Conservation (phyloP, 2,888 invertebrate genomes). For the Chrysotoxum bicinctum region DNA sequence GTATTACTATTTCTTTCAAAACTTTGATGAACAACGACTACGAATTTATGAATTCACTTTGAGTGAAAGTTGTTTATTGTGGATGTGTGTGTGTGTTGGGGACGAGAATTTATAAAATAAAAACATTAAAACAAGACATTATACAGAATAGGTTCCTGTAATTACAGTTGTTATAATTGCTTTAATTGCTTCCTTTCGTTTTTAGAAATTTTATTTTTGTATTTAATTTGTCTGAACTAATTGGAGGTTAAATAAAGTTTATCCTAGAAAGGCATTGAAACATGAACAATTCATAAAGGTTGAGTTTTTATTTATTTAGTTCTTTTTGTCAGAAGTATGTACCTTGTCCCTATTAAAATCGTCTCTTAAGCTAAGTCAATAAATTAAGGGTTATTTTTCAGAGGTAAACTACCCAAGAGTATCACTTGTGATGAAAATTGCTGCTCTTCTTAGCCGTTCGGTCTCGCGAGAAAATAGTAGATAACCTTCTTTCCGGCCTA, state of each 20-base stretch:
- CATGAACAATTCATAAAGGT: not conserved
- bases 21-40: not conserved
- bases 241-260: not conserved
- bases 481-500: too few relatives aligned
- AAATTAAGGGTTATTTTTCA: too few relatives aligned
- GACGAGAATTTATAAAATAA: not conserved
- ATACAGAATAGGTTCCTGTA: not conserved
- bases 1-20: not conserved
- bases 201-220: not conserved
- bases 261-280: not conserved
- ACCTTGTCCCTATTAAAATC: too few relatives aligned
- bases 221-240: not conserved
- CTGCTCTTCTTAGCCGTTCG: too few relatives aligned
- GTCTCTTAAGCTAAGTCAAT: too few relatives aligned
- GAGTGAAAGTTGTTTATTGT: constrained; percentile 4
- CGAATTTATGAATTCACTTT: constrained; percentile 12
- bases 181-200: constrained; percentile 17
- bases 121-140: not conserved
- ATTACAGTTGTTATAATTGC: not conserved
- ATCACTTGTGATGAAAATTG: too few relatives aligned
- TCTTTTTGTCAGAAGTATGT: too few relatives aligned
- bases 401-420: too few relatives aligned
- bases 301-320: not conserved
- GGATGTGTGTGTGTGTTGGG: not conserved
- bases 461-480: too few relatives aligned